Conservation (phyloP, 2,797 vertebrate species). For the Chiloscyllium punctatum region DNA sequence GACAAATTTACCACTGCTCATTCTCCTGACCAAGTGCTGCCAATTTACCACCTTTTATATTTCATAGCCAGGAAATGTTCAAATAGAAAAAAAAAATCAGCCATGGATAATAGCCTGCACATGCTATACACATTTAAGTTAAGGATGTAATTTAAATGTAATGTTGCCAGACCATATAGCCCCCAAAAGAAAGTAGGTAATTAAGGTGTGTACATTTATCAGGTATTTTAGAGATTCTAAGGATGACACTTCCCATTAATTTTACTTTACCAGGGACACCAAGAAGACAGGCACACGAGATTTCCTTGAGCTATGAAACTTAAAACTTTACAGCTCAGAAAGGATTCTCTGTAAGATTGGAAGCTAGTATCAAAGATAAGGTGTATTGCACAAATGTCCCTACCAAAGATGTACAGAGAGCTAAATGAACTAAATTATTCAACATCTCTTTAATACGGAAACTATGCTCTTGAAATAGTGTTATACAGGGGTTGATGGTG, state of each 20-base stretch:
- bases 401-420: neutral
- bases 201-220: neutral
- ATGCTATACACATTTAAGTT: neutral
- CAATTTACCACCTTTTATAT: too few species aligned
- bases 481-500: neutral
- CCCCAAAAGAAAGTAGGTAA: neutral
- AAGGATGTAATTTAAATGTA: neutral
- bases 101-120: neutral
- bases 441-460: neutral
- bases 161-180: neutral
- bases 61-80: too few species aligned
- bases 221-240: too few species aligned
- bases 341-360: neutral
- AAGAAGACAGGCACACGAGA: neutral
- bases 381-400: neutral
- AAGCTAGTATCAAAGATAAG: neutral
- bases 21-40: too few species aligned
- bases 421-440: neutral
- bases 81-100: neutral
- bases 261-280: neutral
- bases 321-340: neutral
- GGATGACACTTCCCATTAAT: neutral
- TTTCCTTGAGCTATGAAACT: neutral
- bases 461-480: neutral
- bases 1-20: too few species aligned